phyloP scores from a whole-genome alignment of 2,113 vertebrate species.

The Periophthalmodon schlosseri region DNA sequence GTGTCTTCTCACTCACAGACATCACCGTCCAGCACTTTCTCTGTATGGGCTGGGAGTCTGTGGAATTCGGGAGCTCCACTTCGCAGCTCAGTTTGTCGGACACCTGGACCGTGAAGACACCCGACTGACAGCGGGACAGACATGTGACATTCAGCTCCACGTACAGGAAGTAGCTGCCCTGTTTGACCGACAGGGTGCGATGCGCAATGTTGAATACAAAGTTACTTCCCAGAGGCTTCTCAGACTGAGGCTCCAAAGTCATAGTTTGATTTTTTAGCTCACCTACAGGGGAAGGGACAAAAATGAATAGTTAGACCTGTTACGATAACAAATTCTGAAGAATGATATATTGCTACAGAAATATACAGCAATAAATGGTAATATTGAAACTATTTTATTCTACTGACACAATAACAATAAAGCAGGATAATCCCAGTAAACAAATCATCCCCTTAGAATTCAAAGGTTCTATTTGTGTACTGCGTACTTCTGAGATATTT shows the following conservation, averaged over 20 bases:
- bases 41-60: fast-evolving
- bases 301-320: neutral
- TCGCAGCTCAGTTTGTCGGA: conserved; percentile 44
- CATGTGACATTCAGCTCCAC: conserved; percentile 54
- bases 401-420: too few species aligned
- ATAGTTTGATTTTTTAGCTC: conserved; percentile 23
- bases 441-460: too few species aligned
- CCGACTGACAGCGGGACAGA: fast-evolving
- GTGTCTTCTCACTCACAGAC: fast-evolving
- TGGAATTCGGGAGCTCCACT: conserved; percentile 7
- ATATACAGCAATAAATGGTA: too few species aligned
- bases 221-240: conserved; percentile 34
- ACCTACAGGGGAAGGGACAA: conserved; percentile 51
- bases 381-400: too few species aligned
- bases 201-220: fast-evolving
- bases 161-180: conserved; percentile 71
- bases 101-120: conserved; percentile 24
- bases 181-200: neutral
- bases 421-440: too few species aligned
- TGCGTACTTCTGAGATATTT: too few species aligned
- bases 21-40: conserved; percentile 65
- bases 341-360: too few species aligned
- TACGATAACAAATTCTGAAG: too few species aligned
- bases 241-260: fast-evolving
- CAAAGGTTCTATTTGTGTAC: too few species aligned